Evolutionary conservation across 2,113 vertebrate genomes (phyloP).

Genomic region (Dasyprocta punctata): DNA sequence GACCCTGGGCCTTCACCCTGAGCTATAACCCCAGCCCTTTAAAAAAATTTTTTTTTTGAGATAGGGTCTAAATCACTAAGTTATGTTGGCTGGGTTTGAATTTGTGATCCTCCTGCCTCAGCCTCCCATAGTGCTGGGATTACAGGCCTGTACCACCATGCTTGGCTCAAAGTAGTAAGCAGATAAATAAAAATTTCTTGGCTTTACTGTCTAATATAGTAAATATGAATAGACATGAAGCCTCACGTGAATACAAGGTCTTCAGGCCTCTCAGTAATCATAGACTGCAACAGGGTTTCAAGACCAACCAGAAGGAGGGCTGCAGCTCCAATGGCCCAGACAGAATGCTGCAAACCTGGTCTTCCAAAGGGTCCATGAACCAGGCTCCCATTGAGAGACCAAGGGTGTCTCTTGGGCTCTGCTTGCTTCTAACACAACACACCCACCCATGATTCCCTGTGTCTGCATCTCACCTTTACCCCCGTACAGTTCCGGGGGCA

Average conservation of each 20-base stretch:
- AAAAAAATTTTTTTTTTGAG: not conserved
- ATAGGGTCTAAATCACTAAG: not conserved
- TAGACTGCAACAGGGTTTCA: not conserved
- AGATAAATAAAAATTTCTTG: not conserved
- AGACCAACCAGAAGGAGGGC: not conserved
- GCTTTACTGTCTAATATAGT: not conserved
- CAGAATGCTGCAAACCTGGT: not conserved
- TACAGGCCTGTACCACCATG: not conserved
- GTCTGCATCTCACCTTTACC: constrained; percentile 88
- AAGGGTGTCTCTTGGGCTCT: rapidly evolving
- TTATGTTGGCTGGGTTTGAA: not conserved
- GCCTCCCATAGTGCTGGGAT: not conserved
- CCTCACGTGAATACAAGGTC: not conserved
- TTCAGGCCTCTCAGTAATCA: not conserved
- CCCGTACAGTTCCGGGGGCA: constrained; percentile 93
- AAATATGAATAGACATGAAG: not conserved
- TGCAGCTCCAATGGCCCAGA: rapidly evolving
- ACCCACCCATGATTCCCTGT: rapidly evolving
- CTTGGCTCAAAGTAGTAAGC: not conserved
- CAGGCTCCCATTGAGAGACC: not conserved
- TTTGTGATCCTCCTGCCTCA: not conserved
- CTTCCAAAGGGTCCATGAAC: not conserved
- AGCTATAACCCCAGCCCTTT: not conserved
- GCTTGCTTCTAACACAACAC: not conserved
- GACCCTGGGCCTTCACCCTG: not conserved